Evolutionary conservation across 2,797 vertebrate species (phyloP).

Genomic region (Rhadinocentrus ornatus): DNA sequence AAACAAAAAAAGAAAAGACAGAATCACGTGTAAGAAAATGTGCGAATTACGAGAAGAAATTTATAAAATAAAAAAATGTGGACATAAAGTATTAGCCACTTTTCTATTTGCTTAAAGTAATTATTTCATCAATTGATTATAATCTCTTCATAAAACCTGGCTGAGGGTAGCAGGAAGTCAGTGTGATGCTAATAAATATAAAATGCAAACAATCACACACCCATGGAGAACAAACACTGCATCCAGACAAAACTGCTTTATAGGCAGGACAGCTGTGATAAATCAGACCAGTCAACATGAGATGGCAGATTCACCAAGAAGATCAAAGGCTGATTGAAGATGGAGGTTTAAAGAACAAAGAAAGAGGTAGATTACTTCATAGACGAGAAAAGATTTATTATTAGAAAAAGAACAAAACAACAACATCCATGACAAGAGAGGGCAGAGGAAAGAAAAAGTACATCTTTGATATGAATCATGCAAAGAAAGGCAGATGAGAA

Average conservation of each 20-base stretch:
- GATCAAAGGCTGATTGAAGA: not conserved
- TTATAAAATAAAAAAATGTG: too few relatives aligned
- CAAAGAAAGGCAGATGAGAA: not conserved
- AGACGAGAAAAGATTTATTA: not conserved
- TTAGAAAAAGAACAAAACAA: not conserved
- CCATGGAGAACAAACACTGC: not conserved
- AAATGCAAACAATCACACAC: not conserved
- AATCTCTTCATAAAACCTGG: not conserved
- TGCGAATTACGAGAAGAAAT: too few relatives aligned
- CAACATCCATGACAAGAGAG: too few relatives aligned
- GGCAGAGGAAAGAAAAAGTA: not conserved
- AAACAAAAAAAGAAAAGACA: not conserved
- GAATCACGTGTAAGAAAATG: not conserved
- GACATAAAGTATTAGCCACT: too few relatives aligned
- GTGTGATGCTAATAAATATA: not conserved
- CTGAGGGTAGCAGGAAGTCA: not conserved
- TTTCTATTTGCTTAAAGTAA: not conserved
- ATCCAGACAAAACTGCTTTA: not conserved
- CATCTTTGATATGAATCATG: not conserved
- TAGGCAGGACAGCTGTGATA: not conserved
- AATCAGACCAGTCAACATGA: conserved; percentile 1
- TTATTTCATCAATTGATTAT: not conserved
- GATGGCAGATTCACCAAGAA: not conserved
- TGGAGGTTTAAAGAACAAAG: not conserved
- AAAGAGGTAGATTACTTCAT: not conserved